These are phyloP conservation scores for Aplysina aerophoba DNA, from an alignment of 37 sponge, comb jelly and placozoan species.

Conservation along the genomic window DNA sequence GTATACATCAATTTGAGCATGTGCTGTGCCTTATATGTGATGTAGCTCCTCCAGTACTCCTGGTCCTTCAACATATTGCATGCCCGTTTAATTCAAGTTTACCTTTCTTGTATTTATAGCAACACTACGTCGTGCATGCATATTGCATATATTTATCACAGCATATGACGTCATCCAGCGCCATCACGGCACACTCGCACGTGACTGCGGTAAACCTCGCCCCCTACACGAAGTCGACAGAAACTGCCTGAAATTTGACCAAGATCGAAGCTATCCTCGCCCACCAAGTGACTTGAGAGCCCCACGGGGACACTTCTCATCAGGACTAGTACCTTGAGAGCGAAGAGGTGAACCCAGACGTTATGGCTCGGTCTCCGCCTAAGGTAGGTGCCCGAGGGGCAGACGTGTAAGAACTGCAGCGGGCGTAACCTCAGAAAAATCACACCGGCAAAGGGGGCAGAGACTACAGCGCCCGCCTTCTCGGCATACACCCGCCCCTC, in stretches of 20 bases:
- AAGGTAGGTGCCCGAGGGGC: constrained; percentile 25
- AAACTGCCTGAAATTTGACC: background rate
- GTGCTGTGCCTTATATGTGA: too few relatives aligned
- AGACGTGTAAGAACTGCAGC: constrained; percentile 31
- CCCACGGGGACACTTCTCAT: background rate
- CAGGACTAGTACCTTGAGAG: background rate
- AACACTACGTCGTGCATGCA: too few relatives aligned
- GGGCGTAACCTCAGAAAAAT: constrained; percentile 8
- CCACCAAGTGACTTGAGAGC: background rate
- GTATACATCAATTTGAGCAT: too few relatives aligned
- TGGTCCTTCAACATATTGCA: too few relatives aligned
- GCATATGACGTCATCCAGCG: too few relatives aligned
- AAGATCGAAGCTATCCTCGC: background rate
- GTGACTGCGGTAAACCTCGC: constrained; percentile 31
- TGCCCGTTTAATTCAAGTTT: too few relatives aligned
- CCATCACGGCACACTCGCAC: background rate
- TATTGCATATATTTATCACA: too few relatives aligned
- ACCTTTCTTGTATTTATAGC: too few relatives aligned
- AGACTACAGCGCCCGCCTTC: too few relatives aligned
- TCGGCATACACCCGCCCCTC: too few relatives aligned
- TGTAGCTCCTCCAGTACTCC: too few relatives aligned
- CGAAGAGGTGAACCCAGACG: constrained; percentile 29
- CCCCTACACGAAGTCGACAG: background rate
- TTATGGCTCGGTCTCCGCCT: constrained; percentile 39
- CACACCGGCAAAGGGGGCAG: too few relatives aligned